A percentile compares a stretch with the other conserved stretches of the same genome.
Evolutionary conservation across 2,888 invertebrate genomes (phyloP).

Genomic region (Chironomus tentans): DNA sequence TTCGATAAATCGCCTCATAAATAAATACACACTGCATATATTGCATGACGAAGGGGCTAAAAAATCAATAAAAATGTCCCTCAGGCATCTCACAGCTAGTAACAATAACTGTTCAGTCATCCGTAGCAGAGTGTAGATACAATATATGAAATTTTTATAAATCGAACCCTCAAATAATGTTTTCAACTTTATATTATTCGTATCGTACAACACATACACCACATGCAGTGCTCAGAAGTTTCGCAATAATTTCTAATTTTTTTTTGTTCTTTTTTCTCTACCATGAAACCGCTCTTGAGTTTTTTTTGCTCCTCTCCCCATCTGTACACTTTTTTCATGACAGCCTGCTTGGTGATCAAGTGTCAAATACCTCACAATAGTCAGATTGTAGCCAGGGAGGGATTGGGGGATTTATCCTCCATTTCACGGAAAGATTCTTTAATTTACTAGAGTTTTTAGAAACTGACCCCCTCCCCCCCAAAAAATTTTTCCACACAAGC

Average conservation of each 20-base stretch:
- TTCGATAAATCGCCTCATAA: not conserved
- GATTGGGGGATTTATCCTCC: too few species aligned
- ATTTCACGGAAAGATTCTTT: too few species aligned
- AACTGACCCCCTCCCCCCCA: too few species aligned
- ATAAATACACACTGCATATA: not conserved
- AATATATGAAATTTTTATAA: too few species aligned
- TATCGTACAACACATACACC: not conserved
- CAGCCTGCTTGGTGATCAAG: too few species aligned
- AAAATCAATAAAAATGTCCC: not conserved
- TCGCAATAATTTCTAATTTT: not conserved
- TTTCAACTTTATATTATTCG: not conserved
- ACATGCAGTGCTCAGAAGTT: not conserved
- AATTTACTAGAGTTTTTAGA: too few species aligned
- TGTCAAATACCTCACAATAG: too few species aligned
- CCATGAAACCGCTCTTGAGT: not conserved
- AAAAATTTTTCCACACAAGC: too few species aligned
- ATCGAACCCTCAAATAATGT: not conserved
- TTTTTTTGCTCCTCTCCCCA: not conserved
- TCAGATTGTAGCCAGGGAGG: too few species aligned
- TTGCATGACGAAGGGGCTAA: not conserved
- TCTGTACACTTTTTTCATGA: too few species aligned
- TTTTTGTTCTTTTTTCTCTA: not conserved
- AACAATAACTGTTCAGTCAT: not conserved
- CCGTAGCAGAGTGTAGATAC: not conserved
- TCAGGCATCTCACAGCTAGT: not conserved